Base-by-base conservation (phyloP, 2,888 invertebrate species). In the Drosophila siamana region DNA sequence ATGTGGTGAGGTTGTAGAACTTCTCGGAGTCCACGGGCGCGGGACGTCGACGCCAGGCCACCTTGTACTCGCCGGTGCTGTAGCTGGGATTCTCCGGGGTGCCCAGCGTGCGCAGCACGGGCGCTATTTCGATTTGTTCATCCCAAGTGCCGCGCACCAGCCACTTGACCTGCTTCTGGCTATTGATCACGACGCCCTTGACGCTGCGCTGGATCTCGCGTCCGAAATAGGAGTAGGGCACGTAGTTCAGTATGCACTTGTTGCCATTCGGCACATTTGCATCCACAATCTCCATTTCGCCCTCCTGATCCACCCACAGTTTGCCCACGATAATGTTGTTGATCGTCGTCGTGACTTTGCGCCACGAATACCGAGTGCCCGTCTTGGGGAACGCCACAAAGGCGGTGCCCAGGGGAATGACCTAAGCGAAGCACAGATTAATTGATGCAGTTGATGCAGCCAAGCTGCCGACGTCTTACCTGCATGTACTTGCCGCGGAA, bases 251-350 rank as follows among this genome's bases (percentile, higher is more conserved):
- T 91, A 98, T 97, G 92, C 99, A 99, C 92, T 97, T 97, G 91
- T 98, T 97, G 55, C 98, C 98, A 50, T 95, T 95, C 41, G 95
- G 95, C 74, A 97, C 96, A 91, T 98, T 98, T 84, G 94, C 94
- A 68, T 95, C 95, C 69, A 95, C 94, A 74, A 99, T 99, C 92
- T 99, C 98, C 97, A 98, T 99, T 91, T 99, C 99, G 40, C 99
- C 99, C 92, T 99, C 98, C 93, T 99, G 98, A 93, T 99, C 99
- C 61, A 99, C 98, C 99, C 99, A 99, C 81, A 99, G 94, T 93
- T 98, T 98, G 76, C 99, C 99, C 62, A 99, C 99, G 86, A 99
- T 99, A 88, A 99, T 99, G 93, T 99, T 99, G 94, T 99, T 99
- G 50, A 99, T 98, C 1, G 99, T 99, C 15, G 99, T 99, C 15